Conservation (phyloP, 2,888 invertebrate genomes). For the Papilio elwesi region DNA sequence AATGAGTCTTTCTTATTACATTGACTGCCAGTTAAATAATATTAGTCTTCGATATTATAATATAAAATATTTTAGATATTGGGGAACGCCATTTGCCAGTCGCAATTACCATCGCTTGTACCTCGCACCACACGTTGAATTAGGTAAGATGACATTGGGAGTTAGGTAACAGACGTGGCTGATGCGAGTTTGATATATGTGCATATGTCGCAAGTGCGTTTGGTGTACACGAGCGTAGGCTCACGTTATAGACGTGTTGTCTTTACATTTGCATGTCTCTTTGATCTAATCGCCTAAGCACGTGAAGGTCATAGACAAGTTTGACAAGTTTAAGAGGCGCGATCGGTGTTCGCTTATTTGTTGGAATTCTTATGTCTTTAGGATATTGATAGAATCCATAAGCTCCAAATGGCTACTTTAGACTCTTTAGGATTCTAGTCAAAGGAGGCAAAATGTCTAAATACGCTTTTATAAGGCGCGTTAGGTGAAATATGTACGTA, state of each 20-base stretch:
- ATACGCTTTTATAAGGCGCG: background rate
- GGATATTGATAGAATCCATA: background rate
- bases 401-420: no score
- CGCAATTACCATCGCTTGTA: background rate
- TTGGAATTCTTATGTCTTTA: no score
- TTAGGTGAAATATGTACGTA: background rate
- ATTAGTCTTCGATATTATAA: no score
- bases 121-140: slow-evolving; percentile 33
- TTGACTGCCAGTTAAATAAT: no score
- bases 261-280: slow-evolving; percentile 21
- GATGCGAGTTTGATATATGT: slow-evolving; percentile 15
- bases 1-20: no score
- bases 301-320: slow-evolving; percentile 34
- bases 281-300: slow-evolving; percentile 29
- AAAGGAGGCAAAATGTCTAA: no score
- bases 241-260: slow-evolving; percentile 29
- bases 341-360: background rate
- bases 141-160: slow-evolving; percentile 67
- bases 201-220: slow-evolving; percentile 47
- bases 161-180: slow-evolving; percentile 55
- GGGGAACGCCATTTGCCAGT: background rate
- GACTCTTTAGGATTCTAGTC: no score
- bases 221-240: slow-evolving; percentile 40
- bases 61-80: background rate
- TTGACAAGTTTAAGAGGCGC: slow-evolving; percentile 10